These are phyloP conservation scores for Poecilia velifera DNA, from an alignment of 2,797 vertebrate genomes.

Conservation along the genomic window DNA sequence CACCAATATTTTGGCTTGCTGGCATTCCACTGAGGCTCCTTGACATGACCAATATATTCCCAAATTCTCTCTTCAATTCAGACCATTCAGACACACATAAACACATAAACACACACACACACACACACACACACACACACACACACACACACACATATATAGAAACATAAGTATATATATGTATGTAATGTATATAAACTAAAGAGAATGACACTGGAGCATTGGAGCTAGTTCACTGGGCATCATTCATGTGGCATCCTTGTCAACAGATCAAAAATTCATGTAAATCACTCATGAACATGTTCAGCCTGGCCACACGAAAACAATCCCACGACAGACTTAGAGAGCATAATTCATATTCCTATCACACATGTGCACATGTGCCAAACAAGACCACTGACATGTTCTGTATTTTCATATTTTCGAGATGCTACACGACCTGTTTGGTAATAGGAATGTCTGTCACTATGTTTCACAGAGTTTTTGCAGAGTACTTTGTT, in stretches of 20 bases:
- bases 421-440: background rate
- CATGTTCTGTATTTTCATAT: slow-evolving; percentile 12
- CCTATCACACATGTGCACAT: slow-evolving; percentile 6
- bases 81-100: background rate
- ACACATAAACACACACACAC: background rate
- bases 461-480: background rate
- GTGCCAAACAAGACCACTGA: background rate
- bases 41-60: slow-evolving; percentile 42
- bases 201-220: slow-evolving; percentile 8
- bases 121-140: background rate
- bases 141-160: background rate
- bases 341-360: slow-evolving; percentile 20
- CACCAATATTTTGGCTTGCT: slow-evolving; percentile 23
- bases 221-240: slow-evolving; percentile 8
- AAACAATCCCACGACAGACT: slow-evolving; percentile 24
- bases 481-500: slow-evolving; percentile 12
- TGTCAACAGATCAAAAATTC: slow-evolving; percentile 22
- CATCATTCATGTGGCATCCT: slow-evolving; percentile 29
- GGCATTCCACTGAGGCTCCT: slow-evolving; percentile 26
- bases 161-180: background rate
- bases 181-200: background rate
- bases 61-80: background rate
- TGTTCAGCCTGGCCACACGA: slow-evolving; percentile 11
- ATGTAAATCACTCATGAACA: slow-evolving; percentile 37
- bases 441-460: background rate